These are phyloP conservation scores for Zosterops borbonicus DNA, from an alignment of 2,113 vertebrate species.

Conservation along the genomic window DNA sequence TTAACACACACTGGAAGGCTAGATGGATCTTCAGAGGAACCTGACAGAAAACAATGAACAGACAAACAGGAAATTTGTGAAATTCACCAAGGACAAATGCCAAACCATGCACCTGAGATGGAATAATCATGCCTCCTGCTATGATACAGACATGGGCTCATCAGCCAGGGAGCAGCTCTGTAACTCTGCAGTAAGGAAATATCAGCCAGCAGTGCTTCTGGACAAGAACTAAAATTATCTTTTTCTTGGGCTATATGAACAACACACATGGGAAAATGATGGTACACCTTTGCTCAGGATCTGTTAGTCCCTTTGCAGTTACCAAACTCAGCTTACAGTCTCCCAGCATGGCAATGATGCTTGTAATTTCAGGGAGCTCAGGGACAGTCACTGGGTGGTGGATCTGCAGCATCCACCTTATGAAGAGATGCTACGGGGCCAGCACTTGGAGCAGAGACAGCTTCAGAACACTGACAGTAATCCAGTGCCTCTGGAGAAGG, in stretches of 20 bases:
- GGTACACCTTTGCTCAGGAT: background rate
- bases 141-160: background rate
- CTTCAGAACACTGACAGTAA: background rate
- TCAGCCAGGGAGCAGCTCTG: background rate
- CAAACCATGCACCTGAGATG: background rate
- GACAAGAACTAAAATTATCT: fast-evolving
- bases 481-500: background rate
- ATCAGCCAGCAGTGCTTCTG: background rate
- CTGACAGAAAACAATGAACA: background rate
- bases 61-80: background rate
- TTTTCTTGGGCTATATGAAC: background rate
- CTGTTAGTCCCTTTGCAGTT: background rate
- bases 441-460: background rate
- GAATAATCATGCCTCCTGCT: background rate
- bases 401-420: background rate
- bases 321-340: background rate
- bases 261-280: fast-evolving
- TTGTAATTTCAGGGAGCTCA: background rate
- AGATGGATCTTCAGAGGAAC: background rate
- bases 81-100: background rate
- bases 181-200: background rate
- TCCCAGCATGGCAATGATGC: background rate
- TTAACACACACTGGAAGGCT: background rate
- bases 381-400: fast-evolving
- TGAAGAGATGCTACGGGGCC: background rate